Conservation (phyloP, 1,140 invertebrate species). For the Temnothorax curvispinosus region DNA sequence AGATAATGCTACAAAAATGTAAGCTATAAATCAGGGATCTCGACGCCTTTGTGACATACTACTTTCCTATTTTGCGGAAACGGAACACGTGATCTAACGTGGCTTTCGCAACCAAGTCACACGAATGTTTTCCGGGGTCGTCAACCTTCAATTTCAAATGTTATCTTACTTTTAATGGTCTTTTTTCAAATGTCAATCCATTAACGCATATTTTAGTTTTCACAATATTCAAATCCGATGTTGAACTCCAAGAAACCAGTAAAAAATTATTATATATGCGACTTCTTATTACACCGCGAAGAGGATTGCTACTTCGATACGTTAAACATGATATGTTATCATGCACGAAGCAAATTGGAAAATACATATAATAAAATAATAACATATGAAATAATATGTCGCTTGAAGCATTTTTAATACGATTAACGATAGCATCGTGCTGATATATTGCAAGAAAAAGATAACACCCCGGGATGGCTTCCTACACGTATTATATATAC, state of each 20-base stretch:
- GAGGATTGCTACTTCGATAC: not conserved
- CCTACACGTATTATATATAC: too few relatives aligned
- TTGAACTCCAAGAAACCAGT: not conserved
- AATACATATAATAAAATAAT: not conserved
- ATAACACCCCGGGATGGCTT: not conserved
- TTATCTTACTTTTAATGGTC: not conserved
- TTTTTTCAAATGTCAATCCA: not conserved
- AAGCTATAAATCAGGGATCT: slow-evolving; percentile 25
- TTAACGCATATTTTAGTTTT: not conserved
- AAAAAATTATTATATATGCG: not conserved
- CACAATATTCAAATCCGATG: not conserved
- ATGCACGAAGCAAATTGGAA: not conserved
- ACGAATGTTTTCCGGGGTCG: not conserved
- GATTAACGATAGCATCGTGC: too few relatives aligned
- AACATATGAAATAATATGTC: not conserved
- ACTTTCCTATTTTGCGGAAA: slow-evolving; percentile 19
- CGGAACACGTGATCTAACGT: not conserved
- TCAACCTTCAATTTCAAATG: not conserved
- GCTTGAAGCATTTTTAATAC: not conserved
- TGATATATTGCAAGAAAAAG: not conserved
- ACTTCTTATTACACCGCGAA: not conserved
- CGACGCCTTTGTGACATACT: slow-evolving; percentile 8
- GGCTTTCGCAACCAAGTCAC: not conserved
- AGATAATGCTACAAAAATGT: not conserved
- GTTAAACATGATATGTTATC: not conserved